phyloP scores from a whole-genome alignment of 2,113 vertebrate species.

The Engraulis encrasicolus region DNA sequence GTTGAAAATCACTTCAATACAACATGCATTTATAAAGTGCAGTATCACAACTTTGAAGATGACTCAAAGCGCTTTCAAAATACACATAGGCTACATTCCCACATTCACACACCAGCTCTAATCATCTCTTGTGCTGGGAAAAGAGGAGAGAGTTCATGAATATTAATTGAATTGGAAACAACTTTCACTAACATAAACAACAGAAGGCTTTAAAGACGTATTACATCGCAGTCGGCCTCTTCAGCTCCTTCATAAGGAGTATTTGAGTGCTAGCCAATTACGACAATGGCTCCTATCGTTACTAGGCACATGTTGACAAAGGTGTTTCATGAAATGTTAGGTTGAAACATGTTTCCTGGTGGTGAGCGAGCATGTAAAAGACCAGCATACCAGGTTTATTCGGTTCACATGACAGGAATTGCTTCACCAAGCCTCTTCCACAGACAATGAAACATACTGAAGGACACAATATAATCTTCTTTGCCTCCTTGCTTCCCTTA shows the following conservation, averaged over 20 bases:
- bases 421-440: background rate
- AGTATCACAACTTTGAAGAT: too few species aligned
- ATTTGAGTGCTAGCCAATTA: background rate
- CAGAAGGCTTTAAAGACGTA: background rate
- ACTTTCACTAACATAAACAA: conserved; percentile 7
- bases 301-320: too few species aligned
- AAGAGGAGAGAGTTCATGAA: background rate
- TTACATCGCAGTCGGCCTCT: too few species aligned
- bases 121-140: background rate
- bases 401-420: background rate
- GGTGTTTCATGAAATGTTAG: too few species aligned
- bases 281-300: too few species aligned
- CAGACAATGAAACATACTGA: background rate
- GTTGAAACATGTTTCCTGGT: background rate
- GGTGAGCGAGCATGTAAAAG: background rate
- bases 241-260: background rate
- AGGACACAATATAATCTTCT: background rate
- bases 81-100: too few species aligned
- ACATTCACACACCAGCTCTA: too few species aligned
- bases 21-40: too few species aligned
- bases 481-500: background rate
- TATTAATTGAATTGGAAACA: conserved; percentile 10
- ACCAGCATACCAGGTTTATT: background rate
- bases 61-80: too few species aligned
- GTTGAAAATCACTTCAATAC: too few species aligned